phyloP scores from a whole-genome alignment of 2,113 vertebrate genomes.

The Ibidorhyncha struthersii region DNA sequence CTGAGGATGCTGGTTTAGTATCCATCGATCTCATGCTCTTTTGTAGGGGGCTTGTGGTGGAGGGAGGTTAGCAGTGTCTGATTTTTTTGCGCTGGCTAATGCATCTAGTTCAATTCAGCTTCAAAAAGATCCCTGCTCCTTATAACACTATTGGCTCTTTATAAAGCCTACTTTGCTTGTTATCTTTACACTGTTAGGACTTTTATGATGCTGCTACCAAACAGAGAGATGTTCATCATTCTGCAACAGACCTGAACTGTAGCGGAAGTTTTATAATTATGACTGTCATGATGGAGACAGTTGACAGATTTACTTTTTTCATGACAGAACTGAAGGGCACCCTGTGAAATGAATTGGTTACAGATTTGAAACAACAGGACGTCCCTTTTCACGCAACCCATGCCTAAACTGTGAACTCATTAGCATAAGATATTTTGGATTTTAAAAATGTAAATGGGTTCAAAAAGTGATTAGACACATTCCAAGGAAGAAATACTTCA shows the following conservation, averaged over 20 bases:
- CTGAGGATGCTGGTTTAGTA: neutral
- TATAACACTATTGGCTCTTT: neutral
- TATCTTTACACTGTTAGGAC: neutral
- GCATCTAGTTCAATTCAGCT: neutral
- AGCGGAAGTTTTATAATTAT: neutral
- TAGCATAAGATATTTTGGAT: conserved; percentile 46
- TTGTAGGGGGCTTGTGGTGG: neutral
- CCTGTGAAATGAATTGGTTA: neutral
- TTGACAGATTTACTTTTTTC: neutral
- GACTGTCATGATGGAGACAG: neutral
- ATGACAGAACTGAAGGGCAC: neutral
- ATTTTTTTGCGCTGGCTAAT: neutral
- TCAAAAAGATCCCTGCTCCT: neutral
- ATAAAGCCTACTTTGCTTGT: neutral
- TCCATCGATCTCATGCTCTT: neutral
- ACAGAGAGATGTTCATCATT: neutral
- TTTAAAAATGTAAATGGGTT: conserved; percentile 65
- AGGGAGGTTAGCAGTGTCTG: neutral
- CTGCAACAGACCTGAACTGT: neutral
- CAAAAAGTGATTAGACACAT: conserved; percentile 57
- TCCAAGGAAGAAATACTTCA: conserved; percentile 49
- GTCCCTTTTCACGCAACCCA: conserved; percentile 3
- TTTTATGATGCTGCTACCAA: neutral
- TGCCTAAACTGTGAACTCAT: conserved; percentile 23
- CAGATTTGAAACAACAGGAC: conserved; percentile 55